Evolutionary conservation across 2,888 invertebrate species (phyloP), one percentile per base, ranked within the genome.

Genomic region (Rhagonycha fulva): DNA sequence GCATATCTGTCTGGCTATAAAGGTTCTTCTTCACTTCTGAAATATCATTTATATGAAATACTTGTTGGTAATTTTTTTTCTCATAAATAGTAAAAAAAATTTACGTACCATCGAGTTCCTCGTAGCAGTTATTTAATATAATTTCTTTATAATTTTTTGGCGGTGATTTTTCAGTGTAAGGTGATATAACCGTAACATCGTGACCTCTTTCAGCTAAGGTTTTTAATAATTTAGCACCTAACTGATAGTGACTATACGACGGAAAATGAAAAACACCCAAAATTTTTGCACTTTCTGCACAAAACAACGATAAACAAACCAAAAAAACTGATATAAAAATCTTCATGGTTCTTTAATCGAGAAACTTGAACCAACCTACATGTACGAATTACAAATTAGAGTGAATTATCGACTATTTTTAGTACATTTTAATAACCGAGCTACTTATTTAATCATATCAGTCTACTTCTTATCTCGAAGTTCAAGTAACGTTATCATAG

Each of bases 151-250:
- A 86, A 82, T 88, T 88, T 14, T 84, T 83, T 76, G 87, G 85
- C 4, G 85, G 85, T 14, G 62, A 14, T 24, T 63, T 63, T 26
- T 83, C 81, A 71, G 86, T 86, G 60, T 81, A 81, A 10, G 82
- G 81, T 62, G 82, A 82, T 63, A 85, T 79, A 14, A 84, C 80
- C 4, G 85, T 84, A 47, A 89, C 85, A 67, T 88, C 85, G 80
- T 89, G 89, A 3, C 89, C 89, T 60, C 87, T 81, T 11, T 71
- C 77, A 4, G 83, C 83, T 24, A 84, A 67, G 68, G 81, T 81
- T 66, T 77, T 78, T 76, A 84, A 79, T 11, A 84, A 76, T 7
- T 80, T 81, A 70, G 79, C 78, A 14, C 79, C 82, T 24, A 84
- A 74, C 19, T 80, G 79, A 10, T 81, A 82, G 76, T 84, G 84